Base-by-base conservation (phyloP, 2,888 invertebrate species). In the Flexamia atlantica region DNA sequence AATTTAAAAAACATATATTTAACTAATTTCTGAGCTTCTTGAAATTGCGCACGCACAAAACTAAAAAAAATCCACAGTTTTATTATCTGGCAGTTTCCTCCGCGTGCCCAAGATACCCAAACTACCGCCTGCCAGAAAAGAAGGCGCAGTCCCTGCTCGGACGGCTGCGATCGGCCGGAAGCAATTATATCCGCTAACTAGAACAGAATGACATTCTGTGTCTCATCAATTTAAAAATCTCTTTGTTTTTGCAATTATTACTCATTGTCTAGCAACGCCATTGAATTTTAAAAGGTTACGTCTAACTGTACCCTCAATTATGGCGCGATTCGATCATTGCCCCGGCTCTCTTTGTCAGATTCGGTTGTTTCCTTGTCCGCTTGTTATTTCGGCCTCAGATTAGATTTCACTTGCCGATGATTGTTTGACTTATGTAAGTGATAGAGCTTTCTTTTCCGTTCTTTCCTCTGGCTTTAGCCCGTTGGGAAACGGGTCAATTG, bases 151-250 rank as follows among this genome's bases (percentile, higher is more conserved):
- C 30, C 25, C 70, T 25, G 72, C 40, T 9, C 23, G 25, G 70
- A 4, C 70, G 7, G 72, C 40, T 20, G 23, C 72, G 72, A 72
- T 72, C 23, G 30, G 28, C 57, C 74, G 82, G 82, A 83, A 83
- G 82, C 42, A 53, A 83, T 83, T 83, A 83, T 83, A 53, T 57
- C 57, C 82, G 74, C 74, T 57, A 82, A 83, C 82, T 72, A 72
- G 36, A 74, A 36, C 57, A 40, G 82, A 83, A 83, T 83, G 82
- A 83, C 82, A 83, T 74, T 83, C 82, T 74, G 40, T 74, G 82
- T 83, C 82, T 74, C 82, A 83, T 83, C 82, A 83, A 83, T 83
- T 83, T 83, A 83, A 83, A 82, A 83, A 83, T 83, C 82, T 83
- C 82, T 83, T 83, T 83, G 82, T 83, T 74, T 83, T 83, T 83